A percentile compares a stretch with the other conserved stretches of the same genome.
phyloP scores from a whole-genome alignment of 2,888 invertebrate genomes.

The Tachina lurida region DNA sequence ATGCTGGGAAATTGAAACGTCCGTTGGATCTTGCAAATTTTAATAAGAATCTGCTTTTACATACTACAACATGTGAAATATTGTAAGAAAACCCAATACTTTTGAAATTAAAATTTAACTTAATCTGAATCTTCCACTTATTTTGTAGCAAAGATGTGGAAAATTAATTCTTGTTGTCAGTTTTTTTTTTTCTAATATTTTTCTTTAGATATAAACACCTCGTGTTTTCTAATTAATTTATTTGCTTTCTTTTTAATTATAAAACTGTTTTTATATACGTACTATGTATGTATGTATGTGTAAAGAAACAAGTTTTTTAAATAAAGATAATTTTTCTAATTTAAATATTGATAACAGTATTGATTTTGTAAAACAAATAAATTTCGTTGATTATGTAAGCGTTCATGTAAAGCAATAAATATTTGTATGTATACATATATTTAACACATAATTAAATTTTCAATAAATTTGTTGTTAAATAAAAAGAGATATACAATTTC shows the following conservation, averaged over 20 bases:
- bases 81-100: constrained; percentile 68
- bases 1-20: constrained; percentile 66
- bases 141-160: constrained; percentile 20
- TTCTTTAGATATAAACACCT: neutral
- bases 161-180: constrained; percentile 19
- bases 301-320: neutral
- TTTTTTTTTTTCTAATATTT: constrained; percentile 23
- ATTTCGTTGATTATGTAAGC: neutral
- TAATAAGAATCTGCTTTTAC: constrained; percentile 73
- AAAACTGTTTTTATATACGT: neutral
- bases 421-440: too few species aligned
- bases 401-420: too few species aligned
- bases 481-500: too few species aligned
- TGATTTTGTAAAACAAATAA: constrained; percentile 35
- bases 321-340: neutral
- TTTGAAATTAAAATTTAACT: constrained; percentile 22
- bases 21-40: constrained; percentile 72
- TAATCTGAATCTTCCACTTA: constrained; percentile 19
- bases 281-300: too few species aligned
- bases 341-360: neutral
- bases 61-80: constrained; percentile 75
- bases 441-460: too few species aligned
- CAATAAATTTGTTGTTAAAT: too few species aligned
- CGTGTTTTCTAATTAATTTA: constrained; percentile 9
- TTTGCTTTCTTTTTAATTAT: constrained; percentile 4